These are phyloP conservation scores for Sclerurus mexicanus DNA, from an alignment of 2,113 vertebrate species.

Conservation along the genomic window DNA sequence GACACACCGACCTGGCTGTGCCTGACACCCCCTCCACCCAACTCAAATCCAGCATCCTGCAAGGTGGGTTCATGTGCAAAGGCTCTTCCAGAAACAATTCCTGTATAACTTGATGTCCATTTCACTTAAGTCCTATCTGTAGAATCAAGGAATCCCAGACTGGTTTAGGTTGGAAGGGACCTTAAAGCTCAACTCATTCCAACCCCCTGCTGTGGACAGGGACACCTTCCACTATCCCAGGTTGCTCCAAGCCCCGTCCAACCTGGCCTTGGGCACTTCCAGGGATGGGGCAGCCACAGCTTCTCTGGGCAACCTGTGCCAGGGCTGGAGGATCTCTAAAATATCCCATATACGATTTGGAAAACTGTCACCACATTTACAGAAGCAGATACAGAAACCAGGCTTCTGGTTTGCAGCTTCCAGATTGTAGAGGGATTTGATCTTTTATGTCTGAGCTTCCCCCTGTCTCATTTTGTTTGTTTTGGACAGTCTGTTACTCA, in stretches of 20 bases:
- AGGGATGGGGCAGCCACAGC: no score
- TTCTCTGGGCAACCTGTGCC: no score
- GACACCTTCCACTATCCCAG: no score
- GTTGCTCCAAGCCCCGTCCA: no score
- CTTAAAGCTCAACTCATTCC: no score
- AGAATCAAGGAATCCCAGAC: no score
- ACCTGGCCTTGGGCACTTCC: no score
- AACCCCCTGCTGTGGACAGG: no score
- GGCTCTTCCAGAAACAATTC: background rate
- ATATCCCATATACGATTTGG: background rate
- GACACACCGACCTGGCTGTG: background rate
- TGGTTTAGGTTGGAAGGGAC: no score
- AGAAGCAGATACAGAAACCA: background rate
- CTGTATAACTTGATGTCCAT: accelerated
- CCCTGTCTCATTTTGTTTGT: accelerated
- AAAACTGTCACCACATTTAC: background rate
- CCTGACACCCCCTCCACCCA: no score
- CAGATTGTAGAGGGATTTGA: background rate
- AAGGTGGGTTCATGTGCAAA: background rate
- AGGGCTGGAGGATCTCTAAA: background rate
- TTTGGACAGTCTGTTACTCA: background rate
- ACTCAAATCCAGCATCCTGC: background rate
- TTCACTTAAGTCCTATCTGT: background rate
- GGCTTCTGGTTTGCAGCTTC: background rate
- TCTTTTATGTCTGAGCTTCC: background rate